Base-by-base conservation (phyloP, 2,888 invertebrate genomes). In the Tridacna gigas region DNA sequence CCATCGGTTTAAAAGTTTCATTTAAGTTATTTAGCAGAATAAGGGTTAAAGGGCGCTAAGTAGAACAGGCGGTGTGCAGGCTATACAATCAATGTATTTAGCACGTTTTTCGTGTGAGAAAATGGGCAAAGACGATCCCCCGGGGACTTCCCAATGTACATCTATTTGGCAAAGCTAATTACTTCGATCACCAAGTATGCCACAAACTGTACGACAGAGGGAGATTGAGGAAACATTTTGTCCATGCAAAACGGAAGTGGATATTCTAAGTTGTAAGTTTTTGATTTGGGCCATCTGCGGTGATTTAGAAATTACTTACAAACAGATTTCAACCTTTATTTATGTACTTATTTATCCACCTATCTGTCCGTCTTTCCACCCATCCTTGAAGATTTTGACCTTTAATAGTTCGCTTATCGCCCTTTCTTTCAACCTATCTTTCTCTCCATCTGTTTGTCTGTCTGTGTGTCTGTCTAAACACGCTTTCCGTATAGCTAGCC, bases 71-170 rank as follows among this genome's bases (percentile, higher is more conserved):
- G 51, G 7, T 25, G 51, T 71, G 71, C 51, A n/a, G 47, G 51
- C 71, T 7, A n/a, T 51, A 47, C 51, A 71, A 71, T 71, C 71
- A 71, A 71, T 71, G 71, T 71, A 71, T 71, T 71, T 51, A 71
- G 71, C 56, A 71, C 71, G 48, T 51, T 48, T 26, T 47, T 51
- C 22, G 47, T 71, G 71, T 71, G 71, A 71, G 71, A 71, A 71
- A 71, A 71, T 51, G 71, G 71, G 9, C 51, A 51, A 51, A 51
- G 51, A 71, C 25, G 48, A n/a, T 51, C 71, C 48, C 22, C 20
- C 37, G 37, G 71, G 71, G 71, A 51, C 2, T 20, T 25, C 47
- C 45, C 51, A 25, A n/a, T 47, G 22, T 71, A 71, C 71, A 71
- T 71, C 48, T 71, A 71, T 71, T 71, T 51, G 71, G 71, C 22